phyloP scores from a whole-genome alignment of 1,140 invertebrate species.

The Aphaenogaster floridana region DNA sequence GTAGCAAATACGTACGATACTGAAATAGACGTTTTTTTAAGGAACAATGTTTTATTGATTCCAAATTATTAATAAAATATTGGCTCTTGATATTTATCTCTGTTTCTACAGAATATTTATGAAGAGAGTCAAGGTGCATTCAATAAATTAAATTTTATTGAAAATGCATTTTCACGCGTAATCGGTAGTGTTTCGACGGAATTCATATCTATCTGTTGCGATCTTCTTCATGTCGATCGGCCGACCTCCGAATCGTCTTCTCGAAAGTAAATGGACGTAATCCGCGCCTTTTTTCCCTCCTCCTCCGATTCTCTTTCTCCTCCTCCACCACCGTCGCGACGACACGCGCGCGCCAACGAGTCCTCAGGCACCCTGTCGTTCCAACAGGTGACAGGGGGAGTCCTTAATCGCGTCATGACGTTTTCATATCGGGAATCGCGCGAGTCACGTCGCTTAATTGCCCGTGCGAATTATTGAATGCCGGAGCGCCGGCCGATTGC shows the following conservation, averaged over 20 bases:
- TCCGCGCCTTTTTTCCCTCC: neutral
- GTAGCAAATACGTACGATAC: neutral
- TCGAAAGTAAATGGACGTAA: slow-evolving; percentile 44
- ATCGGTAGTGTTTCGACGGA: neutral
- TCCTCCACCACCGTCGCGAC: neutral
- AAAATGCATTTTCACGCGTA: neutral
- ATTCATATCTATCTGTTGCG: neutral
- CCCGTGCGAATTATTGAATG: slow-evolving; percentile 74
- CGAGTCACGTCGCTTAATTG: slow-evolving; percentile 84
- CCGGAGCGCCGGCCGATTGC: slow-evolving; percentile 56
- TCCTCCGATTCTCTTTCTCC: neutral
- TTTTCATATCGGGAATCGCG: slow-evolving; percentile 80
- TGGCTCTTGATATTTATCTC: neutral
- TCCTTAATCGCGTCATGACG: slow-evolving; percentile 80
- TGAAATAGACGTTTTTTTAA: neutral
- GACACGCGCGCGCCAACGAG: slow-evolving; percentile 67
- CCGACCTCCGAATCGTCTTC: slow-evolving; percentile 20
- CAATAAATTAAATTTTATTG: slow-evolving; percentile 1
- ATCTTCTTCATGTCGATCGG: neutral
- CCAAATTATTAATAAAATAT: neutral
- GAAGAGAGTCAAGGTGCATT: neutral
- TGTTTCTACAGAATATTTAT: neutral
- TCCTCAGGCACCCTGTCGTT: slow-evolving; percentile 67
- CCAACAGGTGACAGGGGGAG: slow-evolving; percentile 77
- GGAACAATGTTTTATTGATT: neutral